phyloP scores from a whole-genome alignment of 2,113 vertebrate genomes.

The Ptychochromis oligacanthus region DNA sequence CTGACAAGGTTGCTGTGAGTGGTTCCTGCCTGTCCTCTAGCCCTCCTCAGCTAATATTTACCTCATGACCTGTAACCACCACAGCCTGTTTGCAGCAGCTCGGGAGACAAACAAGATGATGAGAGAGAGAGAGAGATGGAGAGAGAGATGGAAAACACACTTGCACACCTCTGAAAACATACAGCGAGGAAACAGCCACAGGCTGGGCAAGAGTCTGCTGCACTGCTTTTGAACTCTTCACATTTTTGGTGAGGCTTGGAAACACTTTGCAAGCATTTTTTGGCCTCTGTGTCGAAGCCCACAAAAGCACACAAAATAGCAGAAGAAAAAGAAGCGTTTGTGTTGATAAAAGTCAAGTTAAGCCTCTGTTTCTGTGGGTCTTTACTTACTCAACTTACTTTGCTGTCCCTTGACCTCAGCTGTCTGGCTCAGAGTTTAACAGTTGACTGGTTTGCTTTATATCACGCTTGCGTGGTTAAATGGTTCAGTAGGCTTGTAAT shows the following conservation, averaged over 20 bases:
- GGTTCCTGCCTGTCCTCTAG: slow-evolving; percentile 58
- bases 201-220: slow-evolving; percentile 42
- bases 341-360: slow-evolving; percentile 45
- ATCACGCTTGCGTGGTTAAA: slow-evolving; percentile 22
- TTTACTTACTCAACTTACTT: slow-evolving; percentile 50
- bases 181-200: slow-evolving; percentile 31
- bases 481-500: slow-evolving; percentile 57
- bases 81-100: slow-evolving; percentile 58
- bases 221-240: slow-evolving; percentile 47
- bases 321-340: slow-evolving; percentile 24
- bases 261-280: slow-evolving; percentile 42
- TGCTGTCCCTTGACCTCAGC: slow-evolving; percentile 46
- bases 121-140: background rate
- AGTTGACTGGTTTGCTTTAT: slow-evolving; percentile 53
- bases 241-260: slow-evolving; percentile 40
- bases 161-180: slow-evolving; percentile 47
- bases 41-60: slow-evolving; percentile 75
- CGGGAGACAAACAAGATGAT: slow-evolving; percentile 64
- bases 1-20: slow-evolving; percentile 66
- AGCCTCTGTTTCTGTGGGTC: slow-evolving; percentile 27
- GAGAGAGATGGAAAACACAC: slow-evolving; percentile 30
- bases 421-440: slow-evolving; percentile 55
- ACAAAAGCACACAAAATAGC: slow-evolving; percentile 26
- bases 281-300: slow-evolving; percentile 19
- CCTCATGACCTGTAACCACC: slow-evolving; percentile 66